Evolutionary conservation across 1,140 invertebrate genomes (phyloP), one percentile per base, ranked within the genome.

Genomic region (Caenorhabditis briggsae): DNA sequence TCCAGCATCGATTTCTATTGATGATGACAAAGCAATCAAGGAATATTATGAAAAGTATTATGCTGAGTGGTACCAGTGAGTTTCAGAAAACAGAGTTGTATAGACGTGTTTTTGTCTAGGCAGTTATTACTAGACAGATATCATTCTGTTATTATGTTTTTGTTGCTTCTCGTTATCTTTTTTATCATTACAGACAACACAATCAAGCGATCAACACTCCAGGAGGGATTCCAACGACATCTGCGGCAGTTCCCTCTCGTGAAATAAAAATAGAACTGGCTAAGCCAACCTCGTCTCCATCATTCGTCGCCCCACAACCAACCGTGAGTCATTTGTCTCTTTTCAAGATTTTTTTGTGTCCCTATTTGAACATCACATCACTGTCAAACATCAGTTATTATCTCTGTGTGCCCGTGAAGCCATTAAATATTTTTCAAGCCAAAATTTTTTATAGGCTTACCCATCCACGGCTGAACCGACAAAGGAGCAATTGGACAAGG

Each of bases 261-360:
- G 70, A 78, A 78, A 78, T 78, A 78, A 78, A 78, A 78, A 78
- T 78, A 78, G 70, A 78, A 78, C 70, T 78, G 70, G 70, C 70
- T 78, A 78, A 78, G 70, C 70, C 70, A 53, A 50, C n/a, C 6
- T 23, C 70, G 9, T 48, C 70, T 78, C 18, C 70, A 18, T 33
- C 33, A 33, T 23, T 50, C n/a, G 70, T 12, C 48, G 20, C 70
- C 23, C 33, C 70, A n/a, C 70, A 78, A 8, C 46, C 46, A 20
- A 20, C 23, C 33, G 70, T 78, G 70, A 78, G 70, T 78, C 70
- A 78, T 50, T 53, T 64, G 11, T 46, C 41, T 18, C 16, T n/a
- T 70, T 8, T 16, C 16, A n/a, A 78, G 6, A n/a, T 70, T 46
- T n/a, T 18, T 18, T 18, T 14, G 56, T 58, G 56, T 58, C 56